phyloP scores from a whole-genome alignment of 2,113 vertebrate species.

The Paramormyrops kingsleyae region DNA sequence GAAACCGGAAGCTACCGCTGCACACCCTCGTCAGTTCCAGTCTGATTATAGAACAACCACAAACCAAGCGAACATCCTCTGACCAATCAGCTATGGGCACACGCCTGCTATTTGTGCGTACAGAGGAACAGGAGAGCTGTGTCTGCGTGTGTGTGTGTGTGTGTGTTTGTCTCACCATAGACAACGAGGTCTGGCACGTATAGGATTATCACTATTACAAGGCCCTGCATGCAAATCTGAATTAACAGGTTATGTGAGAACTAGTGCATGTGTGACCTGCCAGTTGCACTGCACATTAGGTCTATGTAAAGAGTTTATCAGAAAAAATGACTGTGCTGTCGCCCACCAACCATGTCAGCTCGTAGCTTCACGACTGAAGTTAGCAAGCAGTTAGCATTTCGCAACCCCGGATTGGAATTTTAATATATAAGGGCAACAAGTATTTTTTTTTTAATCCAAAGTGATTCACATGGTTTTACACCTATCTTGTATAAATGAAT shows the following conservation, averaged over 20 bases:
- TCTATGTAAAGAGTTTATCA: neutral
- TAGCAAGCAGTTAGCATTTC: neutral
- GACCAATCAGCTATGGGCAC: constrained; percentile 39
- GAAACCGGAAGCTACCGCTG: constrained; percentile 33
- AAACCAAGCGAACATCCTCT: constrained; percentile 27
- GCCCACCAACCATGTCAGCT: neutral
- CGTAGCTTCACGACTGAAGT: neutral
- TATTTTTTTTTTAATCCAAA: neutral
- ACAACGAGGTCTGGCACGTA: constrained; percentile 27
- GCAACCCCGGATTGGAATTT: neutral
- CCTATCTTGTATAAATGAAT: neutral
- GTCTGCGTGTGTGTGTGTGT: constrained; percentile 10
- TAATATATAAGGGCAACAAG: neutral
- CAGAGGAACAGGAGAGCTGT: constrained; percentile 32
- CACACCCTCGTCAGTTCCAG: constrained; percentile 22
- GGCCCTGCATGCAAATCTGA: neutral
- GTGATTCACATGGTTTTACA: neutral
- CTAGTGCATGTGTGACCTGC: neutral
- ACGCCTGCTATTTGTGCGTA: constrained; percentile 27
- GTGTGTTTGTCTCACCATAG: constrained; percentile 29
- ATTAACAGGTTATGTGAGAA: neutral
- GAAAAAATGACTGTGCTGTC: neutral
- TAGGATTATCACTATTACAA: neutral
- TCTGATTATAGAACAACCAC: constrained; percentile 47
- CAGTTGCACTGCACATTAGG: neutral